Conservation (phyloP, 2,113 vertebrate species). For the Hemibates koningsi region DNA sequence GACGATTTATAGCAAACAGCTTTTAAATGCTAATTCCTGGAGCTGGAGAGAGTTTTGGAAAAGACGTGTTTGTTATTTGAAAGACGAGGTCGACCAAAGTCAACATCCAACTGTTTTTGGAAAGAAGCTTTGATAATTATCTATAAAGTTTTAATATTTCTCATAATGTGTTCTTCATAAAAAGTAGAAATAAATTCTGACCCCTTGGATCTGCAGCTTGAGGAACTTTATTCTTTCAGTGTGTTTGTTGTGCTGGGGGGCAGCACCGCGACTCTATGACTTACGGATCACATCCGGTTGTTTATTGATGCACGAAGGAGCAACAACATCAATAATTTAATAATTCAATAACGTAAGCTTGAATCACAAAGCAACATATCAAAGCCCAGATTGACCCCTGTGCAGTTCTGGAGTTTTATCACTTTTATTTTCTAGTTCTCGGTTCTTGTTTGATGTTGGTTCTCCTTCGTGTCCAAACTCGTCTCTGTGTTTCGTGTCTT, state of each 20-base stretch:
- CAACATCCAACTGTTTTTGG: neutral
- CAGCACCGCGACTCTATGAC: neutral
- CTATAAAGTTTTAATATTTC: neutral
- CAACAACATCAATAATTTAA: neutral
- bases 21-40: neutral
- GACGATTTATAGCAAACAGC: neutral
- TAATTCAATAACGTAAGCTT: neutral
- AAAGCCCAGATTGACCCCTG: neutral
- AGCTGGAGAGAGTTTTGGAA: neutral
- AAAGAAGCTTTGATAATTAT: neutral
- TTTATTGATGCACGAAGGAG: neutral
- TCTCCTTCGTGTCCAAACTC: rapidly evolving
- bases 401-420: neutral
- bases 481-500: neutral
- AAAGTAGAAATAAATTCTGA: neutral
- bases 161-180: neutral
- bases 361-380: neutral
- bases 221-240: neutral
- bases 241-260: neutral
- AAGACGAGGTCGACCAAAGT: neutral
- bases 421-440: neutral
- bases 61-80: neutral
- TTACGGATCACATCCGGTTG: neutral
- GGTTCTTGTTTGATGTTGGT: neutral
- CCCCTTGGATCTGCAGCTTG: neutral